phyloP scores from a whole-genome alignment of 2,113 vertebrate genomes.

The Scalopus aquaticus region DNA sequence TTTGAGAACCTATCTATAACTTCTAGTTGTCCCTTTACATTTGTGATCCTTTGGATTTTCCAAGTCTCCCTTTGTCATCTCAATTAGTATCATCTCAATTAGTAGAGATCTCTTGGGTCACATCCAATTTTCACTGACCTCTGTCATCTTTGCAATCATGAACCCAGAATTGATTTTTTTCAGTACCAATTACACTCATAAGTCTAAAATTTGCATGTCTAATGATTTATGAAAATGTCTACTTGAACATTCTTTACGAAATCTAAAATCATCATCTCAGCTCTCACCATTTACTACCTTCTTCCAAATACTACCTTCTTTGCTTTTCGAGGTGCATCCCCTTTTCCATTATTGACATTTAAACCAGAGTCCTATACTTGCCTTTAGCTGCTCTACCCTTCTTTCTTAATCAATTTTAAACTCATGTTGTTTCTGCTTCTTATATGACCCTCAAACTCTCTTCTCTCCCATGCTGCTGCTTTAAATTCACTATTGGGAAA shows the following conservation, averaged over 20 bases:
- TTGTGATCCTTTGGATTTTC: neutral
- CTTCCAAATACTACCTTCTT: neutral
- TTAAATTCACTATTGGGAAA: neutral
- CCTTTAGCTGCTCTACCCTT: neutral
- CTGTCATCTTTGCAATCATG: neutral
- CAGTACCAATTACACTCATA: neutral
- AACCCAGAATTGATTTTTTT: neutral
- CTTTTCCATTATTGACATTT: neutral
- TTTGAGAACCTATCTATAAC: neutral
- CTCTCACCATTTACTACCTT: neutral
- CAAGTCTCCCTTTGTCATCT: neutral
- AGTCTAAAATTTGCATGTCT: neutral
- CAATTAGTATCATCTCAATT: neutral
- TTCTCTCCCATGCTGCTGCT: neutral
- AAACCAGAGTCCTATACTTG: neutral
- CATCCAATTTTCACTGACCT: neutral
- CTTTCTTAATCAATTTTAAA: neutral
- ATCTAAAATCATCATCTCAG: neutral
- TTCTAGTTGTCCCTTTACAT: neutral
- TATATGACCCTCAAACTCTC: neutral
- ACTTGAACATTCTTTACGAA: neutral
- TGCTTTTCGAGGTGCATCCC: neutral
- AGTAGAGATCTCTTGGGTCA: neutral
- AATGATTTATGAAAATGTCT: neutral
- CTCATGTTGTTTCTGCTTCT: neutral